phyloP scores from a whole-genome alignment of 2,797 vertebrate genomes.

The Phoxinus dragarum region DNA sequence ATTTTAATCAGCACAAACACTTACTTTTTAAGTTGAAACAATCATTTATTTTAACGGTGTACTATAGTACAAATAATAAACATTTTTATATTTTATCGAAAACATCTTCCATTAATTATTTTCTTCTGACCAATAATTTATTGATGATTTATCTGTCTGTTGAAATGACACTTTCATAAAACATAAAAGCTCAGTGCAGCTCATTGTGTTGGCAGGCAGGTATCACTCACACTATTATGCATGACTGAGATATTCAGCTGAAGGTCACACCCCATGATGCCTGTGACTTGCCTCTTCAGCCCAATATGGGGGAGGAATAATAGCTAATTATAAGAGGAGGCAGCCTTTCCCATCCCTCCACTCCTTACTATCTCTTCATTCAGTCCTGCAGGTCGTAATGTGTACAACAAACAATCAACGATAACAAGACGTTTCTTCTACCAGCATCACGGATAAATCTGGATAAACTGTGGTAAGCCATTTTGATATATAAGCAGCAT shows the following conservation, averaged over 20 bases:
- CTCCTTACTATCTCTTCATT: slow-evolving; percentile 64
- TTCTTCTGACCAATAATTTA: background rate
- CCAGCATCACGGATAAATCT: slow-evolving; percentile 17
- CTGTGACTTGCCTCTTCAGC: slow-evolving; percentile 72
- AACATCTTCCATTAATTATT: background rate
- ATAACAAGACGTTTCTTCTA: slow-evolving; percentile 35
- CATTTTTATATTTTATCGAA: background rate
- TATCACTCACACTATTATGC: slow-evolving; percentile 37
- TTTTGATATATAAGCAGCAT: background rate
- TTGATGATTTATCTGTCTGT: background rate
- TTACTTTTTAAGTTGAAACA: too few species aligned
- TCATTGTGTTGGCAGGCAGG: slow-evolving; percentile 42
- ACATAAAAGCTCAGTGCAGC: slow-evolving; percentile 3
- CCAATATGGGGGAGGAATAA: slow-evolving; percentile 78
- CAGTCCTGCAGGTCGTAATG: slow-evolving; percentile 50
- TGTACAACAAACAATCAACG: slow-evolving; percentile 37
- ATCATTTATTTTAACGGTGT: too few species aligned
- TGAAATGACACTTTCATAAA: background rate
- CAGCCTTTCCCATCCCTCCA: slow-evolving; percentile 72
- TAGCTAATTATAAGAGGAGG: slow-evolving; percentile 82
- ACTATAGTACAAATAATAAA: background rate
- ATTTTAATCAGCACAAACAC: too few species aligned
- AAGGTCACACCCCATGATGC: slow-evolving; percentile 79
- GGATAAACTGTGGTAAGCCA: slow-evolving; percentile 47
- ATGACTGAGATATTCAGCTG: slow-evolving; percentile 61